phyloP scores from a whole-genome alignment of 2,888 invertebrate genomes.

The Ferdinandea cuprea region DNA sequence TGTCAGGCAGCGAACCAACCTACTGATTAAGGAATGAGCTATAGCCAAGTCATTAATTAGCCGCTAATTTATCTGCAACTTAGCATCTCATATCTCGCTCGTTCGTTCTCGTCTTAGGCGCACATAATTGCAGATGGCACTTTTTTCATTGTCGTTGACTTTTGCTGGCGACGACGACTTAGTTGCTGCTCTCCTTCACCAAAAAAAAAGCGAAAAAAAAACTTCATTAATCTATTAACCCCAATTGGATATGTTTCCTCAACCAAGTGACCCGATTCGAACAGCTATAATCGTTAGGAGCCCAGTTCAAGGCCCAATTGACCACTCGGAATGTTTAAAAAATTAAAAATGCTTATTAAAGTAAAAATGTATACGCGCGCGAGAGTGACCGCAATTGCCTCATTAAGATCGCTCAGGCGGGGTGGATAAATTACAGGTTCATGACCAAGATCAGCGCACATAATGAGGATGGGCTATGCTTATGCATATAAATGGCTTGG shows the following conservation, averaged over 20 bases:
- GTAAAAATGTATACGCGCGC: constrained; percentile 39
- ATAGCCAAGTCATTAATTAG: too few relatives aligned
- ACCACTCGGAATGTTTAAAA: constrained; percentile 24
- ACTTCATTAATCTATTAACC: constrained; percentile 52
- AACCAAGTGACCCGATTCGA: constrained; percentile 49
- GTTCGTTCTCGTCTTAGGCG: too few relatives aligned
- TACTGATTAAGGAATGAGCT: too few relatives aligned
- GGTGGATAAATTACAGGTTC: constrained; percentile 69
- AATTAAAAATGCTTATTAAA: constrained; percentile 53
- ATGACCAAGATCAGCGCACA: constrained; percentile 54
- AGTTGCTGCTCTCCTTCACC: too few relatives aligned
- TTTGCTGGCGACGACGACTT: too few relatives aligned
- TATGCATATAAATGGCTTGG: too few relatives aligned
- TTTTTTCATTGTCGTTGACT: too few relatives aligned
- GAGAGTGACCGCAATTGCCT: constrained; percentile 61
- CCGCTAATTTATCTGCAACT: too few relatives aligned
- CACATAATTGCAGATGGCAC: too few relatives aligned
- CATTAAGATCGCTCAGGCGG: constrained; percentile 65
- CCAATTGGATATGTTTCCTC: constrained; percentile 44
- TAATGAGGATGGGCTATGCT: constrained; percentile 23
- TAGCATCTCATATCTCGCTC: too few relatives aligned
- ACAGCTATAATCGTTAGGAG: constrained; percentile 37
- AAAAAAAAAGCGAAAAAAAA: too few relatives aligned
- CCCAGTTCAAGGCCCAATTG: constrained; percentile 21
- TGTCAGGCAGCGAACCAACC: too few relatives aligned